These are phyloP conservation scores for Ploceus nigricollis DNA, from an alignment of 2,113 vertebrate genomes.

Conservation along the genomic window DNA sequence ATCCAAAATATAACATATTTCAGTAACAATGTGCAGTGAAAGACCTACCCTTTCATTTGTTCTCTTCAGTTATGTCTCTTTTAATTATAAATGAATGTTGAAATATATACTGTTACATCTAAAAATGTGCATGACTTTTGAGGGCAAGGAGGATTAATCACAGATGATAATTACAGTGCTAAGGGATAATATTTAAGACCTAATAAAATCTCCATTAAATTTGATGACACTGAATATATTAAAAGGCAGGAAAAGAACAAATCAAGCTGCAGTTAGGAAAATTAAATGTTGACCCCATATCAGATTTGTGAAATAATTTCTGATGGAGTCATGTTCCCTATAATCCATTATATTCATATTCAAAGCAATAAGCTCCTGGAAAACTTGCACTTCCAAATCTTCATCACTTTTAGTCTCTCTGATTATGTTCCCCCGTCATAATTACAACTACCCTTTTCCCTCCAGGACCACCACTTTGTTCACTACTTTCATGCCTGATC, in stretches of 20 bases:
- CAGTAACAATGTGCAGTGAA: background rate
- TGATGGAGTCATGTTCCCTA: background rate
- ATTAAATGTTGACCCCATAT: background rate
- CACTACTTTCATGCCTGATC: background rate
- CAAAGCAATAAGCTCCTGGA: background rate
- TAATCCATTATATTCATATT: background rate
- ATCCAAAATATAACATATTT: background rate
- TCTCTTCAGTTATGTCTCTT: background rate
- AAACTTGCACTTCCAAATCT: background rate
- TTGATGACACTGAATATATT: conserved; percentile 19
- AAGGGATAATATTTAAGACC: conserved; percentile 41
- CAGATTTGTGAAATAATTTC: conserved; percentile 32
- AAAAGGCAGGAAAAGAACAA: conserved; percentile 21
- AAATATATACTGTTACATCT: background rate
- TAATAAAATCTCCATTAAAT: conserved; percentile 48
- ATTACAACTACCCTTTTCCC: background rate
- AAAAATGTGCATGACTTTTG: conserved; percentile 19
- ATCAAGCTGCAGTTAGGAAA: conserved; percentile 18
- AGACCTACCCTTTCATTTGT: conserved; percentile 1
- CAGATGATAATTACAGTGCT: conserved; percentile 57
- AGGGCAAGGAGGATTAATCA: conserved; percentile 40
- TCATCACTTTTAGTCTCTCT: background rate
- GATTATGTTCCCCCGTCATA: background rate
- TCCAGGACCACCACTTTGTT: background rate
- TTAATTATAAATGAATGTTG: conserved; percentile 2